Conservation (phyloP, 2,888 invertebrate species). For the Aphidius colemani region DNA sequence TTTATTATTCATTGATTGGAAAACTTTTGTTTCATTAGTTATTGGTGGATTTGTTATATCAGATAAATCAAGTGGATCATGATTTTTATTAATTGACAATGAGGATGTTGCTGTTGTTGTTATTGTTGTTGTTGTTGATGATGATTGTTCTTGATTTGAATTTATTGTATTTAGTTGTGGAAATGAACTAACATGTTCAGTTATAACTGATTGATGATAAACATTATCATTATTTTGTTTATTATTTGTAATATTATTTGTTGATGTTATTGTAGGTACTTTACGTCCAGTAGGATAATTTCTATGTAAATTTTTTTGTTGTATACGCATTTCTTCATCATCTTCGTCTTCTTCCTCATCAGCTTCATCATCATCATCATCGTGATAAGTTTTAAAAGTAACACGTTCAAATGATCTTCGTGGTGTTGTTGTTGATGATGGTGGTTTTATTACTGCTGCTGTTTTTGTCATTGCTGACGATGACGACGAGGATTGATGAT, state of each 20-base stretch:
- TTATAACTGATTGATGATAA: constrained; percentile 47
- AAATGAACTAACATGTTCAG: constrained; percentile 46
- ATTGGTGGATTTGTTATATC: constrained; percentile 50
- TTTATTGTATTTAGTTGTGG: constrained; percentile 41
- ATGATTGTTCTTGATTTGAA: too few relatives aligned
- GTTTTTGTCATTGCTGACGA: too few relatives aligned
- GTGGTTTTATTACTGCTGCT: too few relatives aligned
- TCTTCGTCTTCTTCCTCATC: constrained; percentile 41
- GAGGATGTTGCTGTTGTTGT: too few relatives aligned
- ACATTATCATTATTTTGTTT: constrained; percentile 38
- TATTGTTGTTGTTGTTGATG: too few relatives aligned
- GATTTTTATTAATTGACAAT: too few relatives aligned
- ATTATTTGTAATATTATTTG: constrained; percentile 30
- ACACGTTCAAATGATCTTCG: constrained; percentile 44
- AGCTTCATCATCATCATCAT: constrained; percentile 47
- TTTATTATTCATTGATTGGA: constrained; percentile 41
- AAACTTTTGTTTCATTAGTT: constrained; percentile 50
- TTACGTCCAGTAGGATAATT: constrained; percentile 48
- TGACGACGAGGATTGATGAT: constrained; percentile 25
- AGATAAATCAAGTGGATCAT: constrained; percentile 34
- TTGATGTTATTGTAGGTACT: constrained; percentile 5
- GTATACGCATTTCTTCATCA: constrained; percentile 45
- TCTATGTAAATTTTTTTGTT: constrained; percentile 42
- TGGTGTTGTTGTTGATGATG: too few relatives aligned
- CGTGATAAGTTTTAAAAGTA: constrained; percentile 20